These are phyloP conservation scores for Emydura subglobosa DNA, from an alignment of 2,113 vertebrate species.

Conservation along the genomic window DNA sequence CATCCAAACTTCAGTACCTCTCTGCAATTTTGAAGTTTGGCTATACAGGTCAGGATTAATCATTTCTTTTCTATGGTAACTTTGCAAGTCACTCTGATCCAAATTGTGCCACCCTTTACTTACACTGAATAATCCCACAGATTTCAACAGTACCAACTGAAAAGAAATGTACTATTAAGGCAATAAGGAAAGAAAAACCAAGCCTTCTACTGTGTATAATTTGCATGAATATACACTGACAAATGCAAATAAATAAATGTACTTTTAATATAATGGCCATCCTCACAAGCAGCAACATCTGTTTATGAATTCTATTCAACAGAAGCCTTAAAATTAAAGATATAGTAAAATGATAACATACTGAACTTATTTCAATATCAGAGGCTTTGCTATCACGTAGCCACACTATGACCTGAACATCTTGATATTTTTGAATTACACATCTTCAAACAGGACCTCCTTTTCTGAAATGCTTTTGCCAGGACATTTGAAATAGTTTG, in stretches of 20 bases:
- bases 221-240: neutral
- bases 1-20: neutral
- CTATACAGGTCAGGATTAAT: neutral
- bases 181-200: neutral
- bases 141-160: neutral
- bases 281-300: neutral
- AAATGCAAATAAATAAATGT: neutral
- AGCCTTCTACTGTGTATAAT: neutral
- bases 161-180: neutral
- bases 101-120: neutral
- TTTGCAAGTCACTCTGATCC: neutral
- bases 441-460: neutral
- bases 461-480: neutral
- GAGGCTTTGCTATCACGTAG: neutral
- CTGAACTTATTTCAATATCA: neutral
- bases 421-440: neutral
- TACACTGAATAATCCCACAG: neutral
- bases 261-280: neutral
- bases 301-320: neutral
- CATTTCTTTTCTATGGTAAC: neutral
- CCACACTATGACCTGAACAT: neutral
- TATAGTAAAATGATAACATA: neutral
- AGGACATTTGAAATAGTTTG: neutral
- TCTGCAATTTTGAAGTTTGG: neutral
- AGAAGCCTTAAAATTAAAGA: neutral